Evolutionary conservation across 2,797 vertebrate species (phyloP).

Genomic region (Petrocephalus schoutedeni): DNA sequence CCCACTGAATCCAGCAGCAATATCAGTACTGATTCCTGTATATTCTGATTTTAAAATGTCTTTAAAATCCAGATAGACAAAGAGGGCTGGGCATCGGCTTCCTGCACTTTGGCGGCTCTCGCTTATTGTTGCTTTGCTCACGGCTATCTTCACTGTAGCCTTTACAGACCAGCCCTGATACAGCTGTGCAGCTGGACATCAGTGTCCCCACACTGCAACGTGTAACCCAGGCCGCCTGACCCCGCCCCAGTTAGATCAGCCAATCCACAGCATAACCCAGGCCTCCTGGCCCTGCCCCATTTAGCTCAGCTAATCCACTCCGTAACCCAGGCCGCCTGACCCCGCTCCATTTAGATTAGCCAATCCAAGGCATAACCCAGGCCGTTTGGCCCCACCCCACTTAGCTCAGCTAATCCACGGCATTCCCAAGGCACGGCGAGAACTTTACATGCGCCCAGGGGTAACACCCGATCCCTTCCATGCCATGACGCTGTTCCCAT

Average conservation of each 20-base stretch:
- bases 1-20: background rate
- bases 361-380: too few species aligned
- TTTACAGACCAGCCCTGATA: constrained; percentile 53
- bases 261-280: background rate
- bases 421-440: background rate
- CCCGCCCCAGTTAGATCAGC: too few species aligned
- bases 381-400: too few species aligned
- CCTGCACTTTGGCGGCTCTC: background rate
- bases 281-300: too few species aligned
- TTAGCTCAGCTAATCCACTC: too few species aligned
- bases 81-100: background rate
- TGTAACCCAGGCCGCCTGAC: background rate
- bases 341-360: too few species aligned
- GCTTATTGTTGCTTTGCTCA: background rate
- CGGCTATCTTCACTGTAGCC: constrained; percentile 29
- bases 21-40: background rate
- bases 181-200: constrained; percentile 38
- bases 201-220: constrained; percentile 37
- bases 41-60: background rate
- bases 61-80: background rate
- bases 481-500: background rate
- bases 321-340: too few species aligned
- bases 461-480: too few species aligned
- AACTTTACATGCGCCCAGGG: background rate
- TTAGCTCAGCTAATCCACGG: too few species aligned